These are phyloP conservation scores for Chloroceryle aenea DNA, from an alignment of 2,113 vertebrate species.

Conservation along the genomic window DNA sequence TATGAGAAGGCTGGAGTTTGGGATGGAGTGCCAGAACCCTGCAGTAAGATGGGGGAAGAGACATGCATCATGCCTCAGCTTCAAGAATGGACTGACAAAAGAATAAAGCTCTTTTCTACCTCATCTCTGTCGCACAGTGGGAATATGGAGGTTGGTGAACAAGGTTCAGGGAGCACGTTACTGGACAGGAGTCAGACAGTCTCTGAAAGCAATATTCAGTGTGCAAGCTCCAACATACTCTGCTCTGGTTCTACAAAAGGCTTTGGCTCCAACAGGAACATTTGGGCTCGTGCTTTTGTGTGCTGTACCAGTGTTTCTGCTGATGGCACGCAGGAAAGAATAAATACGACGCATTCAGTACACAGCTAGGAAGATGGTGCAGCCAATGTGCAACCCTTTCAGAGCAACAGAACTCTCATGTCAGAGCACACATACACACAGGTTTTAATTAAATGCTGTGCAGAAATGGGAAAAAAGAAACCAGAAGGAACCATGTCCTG, in stretches of 20 bases:
- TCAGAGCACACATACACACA: not conserved
- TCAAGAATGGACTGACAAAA: not conserved
- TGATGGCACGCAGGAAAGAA: not conserved
- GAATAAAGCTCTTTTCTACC: not conserved
- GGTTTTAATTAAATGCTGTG: not conserved
- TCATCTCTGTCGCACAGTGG: not conserved
- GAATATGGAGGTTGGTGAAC: not conserved
- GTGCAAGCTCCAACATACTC: not conserved
- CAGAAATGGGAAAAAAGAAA: not conserved
- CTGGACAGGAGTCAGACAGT: not conserved
- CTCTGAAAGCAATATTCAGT: not conserved
- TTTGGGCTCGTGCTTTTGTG: not conserved
- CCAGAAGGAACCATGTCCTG: not conserved
- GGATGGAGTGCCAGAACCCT: not conserved
- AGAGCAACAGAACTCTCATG: not conserved
- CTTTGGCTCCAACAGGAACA: not conserved
- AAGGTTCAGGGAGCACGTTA: rapidly evolving
- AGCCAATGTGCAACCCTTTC: not conserved
- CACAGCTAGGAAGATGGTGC: not conserved
- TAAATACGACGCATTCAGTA: rapidly evolving
- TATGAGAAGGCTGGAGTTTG: not conserved
- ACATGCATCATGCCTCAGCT: rapidly evolving
- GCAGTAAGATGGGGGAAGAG: not conserved
- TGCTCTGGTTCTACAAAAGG: not conserved
- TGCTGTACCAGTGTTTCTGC: not conserved